These are phyloP conservation scores for Parelbella ahira DNA, from an alignment of 2,888 invertebrate species.

Conservation along the genomic window DNA sequence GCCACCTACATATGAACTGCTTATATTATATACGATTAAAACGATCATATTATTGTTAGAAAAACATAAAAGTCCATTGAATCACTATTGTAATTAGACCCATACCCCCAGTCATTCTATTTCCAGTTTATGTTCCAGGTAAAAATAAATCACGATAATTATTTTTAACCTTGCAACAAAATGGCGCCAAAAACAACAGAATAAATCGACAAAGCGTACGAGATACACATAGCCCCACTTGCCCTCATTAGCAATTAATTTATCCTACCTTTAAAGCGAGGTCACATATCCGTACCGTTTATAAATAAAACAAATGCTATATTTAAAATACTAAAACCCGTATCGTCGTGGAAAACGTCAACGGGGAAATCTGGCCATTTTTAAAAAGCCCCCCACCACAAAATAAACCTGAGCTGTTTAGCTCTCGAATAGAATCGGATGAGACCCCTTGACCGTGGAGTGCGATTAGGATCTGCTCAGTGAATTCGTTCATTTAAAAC, in stretches of 20 bases:
- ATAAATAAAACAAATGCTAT: slow-evolving; percentile 24
- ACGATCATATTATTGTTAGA: too few relatives aligned
- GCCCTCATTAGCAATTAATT: slow-evolving; percentile 26
- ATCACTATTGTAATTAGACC: too few relatives aligned
- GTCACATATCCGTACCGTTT: slow-evolving; percentile 21
- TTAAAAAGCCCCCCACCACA: slow-evolving; percentile 55
- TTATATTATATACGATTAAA: too few relatives aligned
- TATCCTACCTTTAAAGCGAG: slow-evolving; percentile 16
- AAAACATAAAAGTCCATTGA: too few relatives aligned
- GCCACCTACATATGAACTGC: too few relatives aligned
- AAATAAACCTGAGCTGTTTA: slow-evolving; percentile 66
- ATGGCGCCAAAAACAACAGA: too few relatives aligned
- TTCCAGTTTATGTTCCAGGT: too few relatives aligned
- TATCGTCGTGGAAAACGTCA: slow-evolving; percentile 31
- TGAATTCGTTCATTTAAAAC: slow-evolving; percentile 63
- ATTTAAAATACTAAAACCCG: slow-evolving; percentile 23
- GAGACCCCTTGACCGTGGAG: slow-evolving; percentile 58
- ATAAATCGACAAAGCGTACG: too few relatives aligned
- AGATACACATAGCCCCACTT: too few relatives aligned
- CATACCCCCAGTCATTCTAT: too few relatives aligned
- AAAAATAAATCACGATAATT: too few relatives aligned
- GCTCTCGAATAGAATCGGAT: slow-evolving; percentile 61
- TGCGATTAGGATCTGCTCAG: slow-evolving; percentile 63
- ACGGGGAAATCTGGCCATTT: slow-evolving; percentile 42
- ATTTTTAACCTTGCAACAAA: too few relatives aligned